Percentiles rank a stretch among this genome's conserved stretches.
Evolutionary conservation across 2,797 vertebrate genomes (phyloP).

Genomic region (Manis crassicaudata): DNA sequence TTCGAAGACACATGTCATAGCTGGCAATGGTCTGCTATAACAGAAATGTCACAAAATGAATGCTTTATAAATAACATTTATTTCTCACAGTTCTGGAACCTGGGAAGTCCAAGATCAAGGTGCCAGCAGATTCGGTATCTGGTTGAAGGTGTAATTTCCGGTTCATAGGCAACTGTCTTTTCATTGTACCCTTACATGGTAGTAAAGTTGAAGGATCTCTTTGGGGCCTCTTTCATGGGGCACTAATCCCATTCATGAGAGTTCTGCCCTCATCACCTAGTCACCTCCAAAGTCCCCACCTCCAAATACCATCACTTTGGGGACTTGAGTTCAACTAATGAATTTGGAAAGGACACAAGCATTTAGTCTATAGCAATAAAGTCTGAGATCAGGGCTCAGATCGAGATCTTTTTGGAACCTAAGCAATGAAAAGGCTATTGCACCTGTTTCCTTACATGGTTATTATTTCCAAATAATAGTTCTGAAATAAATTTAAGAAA

Average conservation of each 20-base stretch:
- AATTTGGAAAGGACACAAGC: too few species aligned
- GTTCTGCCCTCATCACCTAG: background rate
- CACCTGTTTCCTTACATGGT: background rate
- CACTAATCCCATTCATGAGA: background rate
- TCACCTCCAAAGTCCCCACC: background rate
- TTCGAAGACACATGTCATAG: background rate
- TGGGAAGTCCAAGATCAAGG: background rate
- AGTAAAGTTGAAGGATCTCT: background rate
- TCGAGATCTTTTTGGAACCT: background rate
- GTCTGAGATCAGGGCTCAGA: background rate
- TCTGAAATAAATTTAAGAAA: background rate
- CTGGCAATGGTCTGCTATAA: background rate
- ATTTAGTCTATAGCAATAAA: background rate
- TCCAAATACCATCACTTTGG: background rate
- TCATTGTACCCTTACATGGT: too few species aligned
- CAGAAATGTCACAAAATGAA: background rate
- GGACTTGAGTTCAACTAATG: background rate
- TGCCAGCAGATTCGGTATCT: background rate
- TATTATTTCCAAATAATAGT: slow-evolving; percentile 23
- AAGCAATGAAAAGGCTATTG: background rate
- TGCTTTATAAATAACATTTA: background rate
- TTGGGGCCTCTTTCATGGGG: background rate
- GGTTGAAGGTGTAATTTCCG: background rate
- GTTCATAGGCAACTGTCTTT: background rate
- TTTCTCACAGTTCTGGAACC: background rate